Base-by-base conservation (phyloP, 2,888 invertebrate genomes). In the Spialia ferax region DNA sequence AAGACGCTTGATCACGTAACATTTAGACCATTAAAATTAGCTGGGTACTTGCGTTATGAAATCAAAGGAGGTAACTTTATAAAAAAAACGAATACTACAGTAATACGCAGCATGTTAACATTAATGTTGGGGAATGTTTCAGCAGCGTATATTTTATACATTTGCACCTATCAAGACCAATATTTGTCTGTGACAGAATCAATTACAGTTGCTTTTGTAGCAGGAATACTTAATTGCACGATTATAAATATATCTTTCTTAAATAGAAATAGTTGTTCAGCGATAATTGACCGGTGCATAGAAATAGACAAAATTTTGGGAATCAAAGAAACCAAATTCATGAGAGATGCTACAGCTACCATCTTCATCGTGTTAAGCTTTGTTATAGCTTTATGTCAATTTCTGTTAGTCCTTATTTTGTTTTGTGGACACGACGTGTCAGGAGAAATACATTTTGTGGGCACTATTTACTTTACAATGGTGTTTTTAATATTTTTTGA, bases 241-340 rank as follows among this genome's bases (percentile, higher is more conserved):
- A 42, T 86, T 0, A 22, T 79, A 20, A 82, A 87, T 56, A 75
- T 84, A 4, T 78, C 80, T 0, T 79, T 87, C 55, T 60, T 74
- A 0, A 84, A 86, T 45, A 77, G 78, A 61, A 69, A 71, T 15
- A 74, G 75, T 11, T 85, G 81, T 7, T 62, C 79, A 0, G 71
- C 77, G 0, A 63, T 89, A 0, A 70, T 89, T 1, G 72, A 79
- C 8, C 72, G 74, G 29, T 77, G 74, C 56, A 81, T 88, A 7
- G 78, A 87, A 45, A 81, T 89, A 0, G 91, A 91, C 69, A 50
- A 70, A 7, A 76, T 84, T 38, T 72, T 91, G 0, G 89, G 88
- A 11, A 72, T 76, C 1, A 70, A 81, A n/a, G 82, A 88, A 69
- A 89, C 90, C 0, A 77, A 75, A 52, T 87, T 87, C 55, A 82